These are phyloP conservation scores for Neuroterus valhalla DNA, from an alignment of 1,140 invertebrate species.

Conservation along the genomic window DNA sequence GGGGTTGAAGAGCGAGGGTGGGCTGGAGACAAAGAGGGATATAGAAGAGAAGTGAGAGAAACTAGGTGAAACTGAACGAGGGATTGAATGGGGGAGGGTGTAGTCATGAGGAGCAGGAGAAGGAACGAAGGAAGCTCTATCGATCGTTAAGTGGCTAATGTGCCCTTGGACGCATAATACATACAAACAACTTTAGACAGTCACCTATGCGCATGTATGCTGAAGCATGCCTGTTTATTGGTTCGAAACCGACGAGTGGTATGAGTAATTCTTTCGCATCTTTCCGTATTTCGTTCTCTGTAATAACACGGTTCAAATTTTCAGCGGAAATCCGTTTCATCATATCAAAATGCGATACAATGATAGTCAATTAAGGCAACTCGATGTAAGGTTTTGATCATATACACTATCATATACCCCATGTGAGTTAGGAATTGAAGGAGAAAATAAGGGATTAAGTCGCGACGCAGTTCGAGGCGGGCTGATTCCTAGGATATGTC, in stretches of 20 bases:
- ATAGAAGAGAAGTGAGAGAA: conserved; percentile 40
- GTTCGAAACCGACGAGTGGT: neutral
- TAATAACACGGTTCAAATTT: too few species aligned
- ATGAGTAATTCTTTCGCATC: neutral
- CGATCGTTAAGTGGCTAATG: conserved; percentile 55
- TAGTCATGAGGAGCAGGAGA: conserved; percentile 47
- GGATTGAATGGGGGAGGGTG: conserved; percentile 41
- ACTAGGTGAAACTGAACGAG: conserved; percentile 41
- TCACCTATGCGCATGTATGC: neutral
- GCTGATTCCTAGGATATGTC: too few species aligned
- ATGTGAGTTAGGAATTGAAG: too few species aligned
- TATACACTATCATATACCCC: too few species aligned
- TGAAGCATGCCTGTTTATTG: neutral
- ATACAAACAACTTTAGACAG: conserved; percentile 34
- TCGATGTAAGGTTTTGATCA: too few species aligned
- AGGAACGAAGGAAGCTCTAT: conserved; percentile 50
- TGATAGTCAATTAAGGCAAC: too few species aligned
- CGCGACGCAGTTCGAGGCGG: too few species aligned
- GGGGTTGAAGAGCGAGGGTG: conserved; percentile 6
- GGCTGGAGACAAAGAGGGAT: conserved; percentile 36
- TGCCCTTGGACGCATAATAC: conserved; percentile 47
- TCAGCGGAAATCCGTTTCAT: too few species aligned
- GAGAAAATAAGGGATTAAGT: too few species aligned
- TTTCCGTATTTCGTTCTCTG: too few species aligned
- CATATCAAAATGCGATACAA: too few species aligned